Conservation (phyloP, 2,888 invertebrate species). For the Eudasyphora cyanicolor region DNA sequence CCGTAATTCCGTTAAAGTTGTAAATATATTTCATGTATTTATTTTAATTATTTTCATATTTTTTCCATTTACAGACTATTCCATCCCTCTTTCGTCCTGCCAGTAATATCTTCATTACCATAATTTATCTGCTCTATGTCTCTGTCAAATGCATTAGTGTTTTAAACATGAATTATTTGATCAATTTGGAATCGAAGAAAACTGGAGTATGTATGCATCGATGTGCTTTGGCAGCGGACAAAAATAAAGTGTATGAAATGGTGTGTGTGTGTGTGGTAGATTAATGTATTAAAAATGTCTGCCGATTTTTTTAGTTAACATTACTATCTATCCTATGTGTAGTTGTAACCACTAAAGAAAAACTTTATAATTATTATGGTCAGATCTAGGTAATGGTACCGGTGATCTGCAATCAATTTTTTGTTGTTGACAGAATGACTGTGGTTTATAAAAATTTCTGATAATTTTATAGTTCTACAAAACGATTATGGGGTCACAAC, state of each 20-base stretch:
- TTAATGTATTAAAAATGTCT: too few relatives aligned
- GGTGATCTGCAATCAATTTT: too few relatives aligned
- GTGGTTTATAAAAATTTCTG: too few relatives aligned
- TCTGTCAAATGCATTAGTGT: constrained; percentile 77
- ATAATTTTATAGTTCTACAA: too few relatives aligned
- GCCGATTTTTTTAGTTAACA: not conserved
- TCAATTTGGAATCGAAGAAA: constrained; percentile 76
- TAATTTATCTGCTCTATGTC: constrained; percentile 74
- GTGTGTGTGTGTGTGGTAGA: too few relatives aligned
- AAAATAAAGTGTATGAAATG: constrained; percentile 78
- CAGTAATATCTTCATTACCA: constrained; percentile 73
- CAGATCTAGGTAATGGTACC: too few relatives aligned
- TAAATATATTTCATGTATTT: not conserved
- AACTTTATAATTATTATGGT: too few relatives aligned
- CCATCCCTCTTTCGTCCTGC: constrained; percentile 78
- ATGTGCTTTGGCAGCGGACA: constrained; percentile 78
- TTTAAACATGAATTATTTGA: constrained; percentile 78
- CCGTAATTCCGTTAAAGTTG: not conserved
- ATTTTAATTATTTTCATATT: not conserved
- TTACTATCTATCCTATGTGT: not conserved
- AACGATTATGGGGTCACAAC: too few relatives aligned
- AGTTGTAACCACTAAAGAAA: too few relatives aligned
- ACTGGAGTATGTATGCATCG: constrained; percentile 79
- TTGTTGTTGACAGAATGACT: too few relatives aligned
- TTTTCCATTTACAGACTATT: constrained; percentile 65